Evolutionary conservation across 1,140 invertebrate genomes (phyloP), one percentile per base, ranked within the genome.

Genomic region (Caenorhabditis remanei): DNA sequence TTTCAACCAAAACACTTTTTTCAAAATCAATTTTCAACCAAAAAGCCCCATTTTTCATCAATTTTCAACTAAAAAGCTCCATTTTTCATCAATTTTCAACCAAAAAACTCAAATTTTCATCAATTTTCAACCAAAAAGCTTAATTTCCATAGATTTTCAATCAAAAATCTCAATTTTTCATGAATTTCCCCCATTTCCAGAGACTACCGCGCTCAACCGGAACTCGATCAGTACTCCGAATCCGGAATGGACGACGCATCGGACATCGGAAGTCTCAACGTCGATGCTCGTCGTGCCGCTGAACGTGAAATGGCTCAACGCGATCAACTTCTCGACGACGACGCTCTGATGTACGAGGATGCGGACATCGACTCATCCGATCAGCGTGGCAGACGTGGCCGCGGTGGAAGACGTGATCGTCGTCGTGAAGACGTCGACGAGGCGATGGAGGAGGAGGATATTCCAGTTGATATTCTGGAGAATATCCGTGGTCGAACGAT

Each of bases 141-240:
- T 2, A 32, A 1, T 32, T 32, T 32, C 32, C 32, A 32, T 32
- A 32, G 32, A 32, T 32, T 32, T 32, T 32, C 32, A 32, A 32
- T 32, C 32, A 32, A 32, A 32, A 32, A 32, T 1, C 32, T 32
- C 2, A 32, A 32, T 32, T 32, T 32, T 32, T 32, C 32, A 32
- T 32, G 32, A 32, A 32, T 48, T 24, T 55, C 32, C 32, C 2
- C 2, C 0, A 67, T 67, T 88, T 91, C 11, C 92, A 97, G 96
- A 88, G 98, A 99, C 94, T 99, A 99, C 94, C 96, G 96, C 6
- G 95, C 96, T 0, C 98, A 99, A 95, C 96, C 98, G 85, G 97
- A 95, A 84, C 93, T 99, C 90, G 98, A 99, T 94, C 95, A 95
- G 46, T 99, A 99, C 93, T 97, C 99, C 93, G 94, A 94, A 14